Evolutionary conservation across 1,140 invertebrate genomes (phyloP), one percentile per base, ranked within the genome.

Genomic region (Drosophila paulistorum): DNA sequence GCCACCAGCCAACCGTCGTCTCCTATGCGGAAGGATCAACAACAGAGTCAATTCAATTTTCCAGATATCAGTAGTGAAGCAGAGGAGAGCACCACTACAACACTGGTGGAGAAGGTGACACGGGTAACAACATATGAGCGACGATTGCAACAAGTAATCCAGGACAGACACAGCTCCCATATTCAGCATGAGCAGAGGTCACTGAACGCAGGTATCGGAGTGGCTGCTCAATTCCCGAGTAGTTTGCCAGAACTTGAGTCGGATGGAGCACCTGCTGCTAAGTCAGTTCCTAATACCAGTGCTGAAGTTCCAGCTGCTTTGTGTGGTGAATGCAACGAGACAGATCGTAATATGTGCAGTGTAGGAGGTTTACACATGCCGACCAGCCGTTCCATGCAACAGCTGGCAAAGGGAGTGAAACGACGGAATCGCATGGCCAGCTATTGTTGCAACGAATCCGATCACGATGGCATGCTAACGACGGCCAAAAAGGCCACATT

Each of bases 21-120:
- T 7, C 95, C 95, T 13, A 93, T 95, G 92, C 93, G 94, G 62
- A 95, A 95, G 91, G 95, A 95, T 71, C 91, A 93, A 7, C 93
- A 94, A 2, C 94, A 94, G 74, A 86, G 54, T 66, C 83, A 92
- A 90, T 90, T 94, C 92, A 86, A 80, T 70, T 87, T 91, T 62
- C 79, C 91, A 2, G 90, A 91, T 48, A 20, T 75, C 3, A 66
- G 55, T 20, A 75, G 79, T 7, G 71, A 71, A 35, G 67, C 75
- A 10, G 68, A 69, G 39, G 70, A 74, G 23, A 51, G 66, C 42
- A 69, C 68, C 42, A 63, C 51, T 4, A 7, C 33, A 17, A 59
- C 64, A 30, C 57, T 74, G 7, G 35, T 77, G 55, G 71, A 84
- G n/a, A 59, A 70, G 51, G 51, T 71, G 14, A 77, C 68, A 13